Percentiles rank a stretch among this genome's conserved stretches.
Conservation (phyloP, 2,888 invertebrate species). For the Cataglyphis altisquamis region DNA sequence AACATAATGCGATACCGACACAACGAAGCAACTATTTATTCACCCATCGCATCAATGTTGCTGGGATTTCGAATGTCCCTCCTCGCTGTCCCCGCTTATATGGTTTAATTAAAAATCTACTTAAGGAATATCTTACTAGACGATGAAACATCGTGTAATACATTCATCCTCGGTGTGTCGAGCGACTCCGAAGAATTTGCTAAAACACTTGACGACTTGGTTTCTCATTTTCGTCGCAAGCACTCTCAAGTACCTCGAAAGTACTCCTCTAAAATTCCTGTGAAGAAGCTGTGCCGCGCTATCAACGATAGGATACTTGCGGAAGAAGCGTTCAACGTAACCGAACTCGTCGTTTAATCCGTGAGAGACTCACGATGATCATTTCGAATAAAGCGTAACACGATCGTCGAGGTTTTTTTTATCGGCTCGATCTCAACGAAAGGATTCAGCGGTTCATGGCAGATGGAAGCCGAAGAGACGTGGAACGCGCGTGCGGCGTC, state of each 20-base stretch:
- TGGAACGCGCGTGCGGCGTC: conserved; percentile 18
- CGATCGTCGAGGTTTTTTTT: conserved; percentile 3
- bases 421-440: conserved; percentile 14
- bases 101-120: conserved; percentile 1
- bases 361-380: neutral
- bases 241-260: conserved; percentile 27
- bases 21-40: neutral
- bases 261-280: conserved; percentile 2
- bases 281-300: conserved; percentile 13
- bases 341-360: neutral
- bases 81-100: neutral
- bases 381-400: neutral
- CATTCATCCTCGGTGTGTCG: neutral
- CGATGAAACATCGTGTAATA: neutral
- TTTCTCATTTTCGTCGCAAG: conserved; percentile 38
- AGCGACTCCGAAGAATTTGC: neutral
- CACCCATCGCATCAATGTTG: neutral
- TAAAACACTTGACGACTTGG: conserved; percentile 22
- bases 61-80: conserved; percentile 7
- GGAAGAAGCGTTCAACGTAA: conserved; percentile 8
- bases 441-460: conserved; percentile 43
- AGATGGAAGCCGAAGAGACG: conserved; percentile 33
- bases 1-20: neutral
- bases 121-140: neutral
- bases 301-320: conserved; percentile 21